Base-by-base conservation (phyloP, 2,888 invertebrate genomes). In the Drosophila kokeensis region DNA sequence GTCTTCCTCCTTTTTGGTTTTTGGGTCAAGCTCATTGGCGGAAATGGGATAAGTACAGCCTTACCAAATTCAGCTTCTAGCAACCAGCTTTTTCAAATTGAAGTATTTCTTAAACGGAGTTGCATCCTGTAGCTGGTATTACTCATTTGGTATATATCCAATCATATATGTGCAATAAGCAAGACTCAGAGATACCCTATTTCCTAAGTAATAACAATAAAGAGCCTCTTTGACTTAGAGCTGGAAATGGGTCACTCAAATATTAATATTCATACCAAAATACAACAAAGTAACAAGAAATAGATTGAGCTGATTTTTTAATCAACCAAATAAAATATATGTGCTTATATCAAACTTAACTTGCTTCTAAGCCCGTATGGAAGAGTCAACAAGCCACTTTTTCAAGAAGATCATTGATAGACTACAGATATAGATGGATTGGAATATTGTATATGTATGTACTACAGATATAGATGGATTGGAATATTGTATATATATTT, bases 11-110 rank as follows among this genome's bases (percentile, higher is more conserved):
- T 45, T 11, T n/a, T 38, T 57, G 36, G 15, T 79, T 82, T 84
- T 84, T 87, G 83, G 84, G 85, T 87, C 85, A 87, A 81, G 53
- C 79, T 49, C 62, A 48, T 64, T 70, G 82, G 79, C 85, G 82
- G 82, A 84, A 82, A 79, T 73, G 63, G 76, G 40, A 27, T 50
- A 60, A 54, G 54, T 45, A 27, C 45, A 66, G 63, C 45, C 36
- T 53, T 62, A 65, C 50, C 34, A 62, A 52, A 38, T n/a, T 34
- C 30, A 15, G 49, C 34, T 27, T 45, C 49, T 27, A n/a, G 32
- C 45, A 5, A 29, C 3, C 21, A 38, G 8, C 29, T 58, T 2
- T 45, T n/a, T 21, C n/a, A 29, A 11, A 15, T 6, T 18, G 11
- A 29, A 59, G 1, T 27, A 10, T 8, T 27, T 34, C 34, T 10